Base-by-base conservation (phyloP, 2,797 vertebrate species). In the Sebastes oblongus region DNA sequence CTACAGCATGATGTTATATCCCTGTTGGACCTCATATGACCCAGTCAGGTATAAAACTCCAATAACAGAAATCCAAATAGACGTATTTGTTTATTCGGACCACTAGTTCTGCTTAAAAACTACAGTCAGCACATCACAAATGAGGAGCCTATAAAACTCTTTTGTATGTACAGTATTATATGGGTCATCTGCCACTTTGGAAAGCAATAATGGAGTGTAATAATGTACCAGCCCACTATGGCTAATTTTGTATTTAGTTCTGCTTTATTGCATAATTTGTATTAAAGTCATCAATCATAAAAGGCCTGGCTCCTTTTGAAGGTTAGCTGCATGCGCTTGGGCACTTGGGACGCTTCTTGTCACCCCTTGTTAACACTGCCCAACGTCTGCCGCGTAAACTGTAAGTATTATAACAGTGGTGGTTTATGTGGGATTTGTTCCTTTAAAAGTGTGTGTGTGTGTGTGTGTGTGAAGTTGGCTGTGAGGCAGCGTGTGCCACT, bases 201-300 rank as follows among this genome's bases (percentile, higher is more conserved):
- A 78, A 52, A 52, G 72, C 72, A 68, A 78, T 83, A 88, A 87
- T 92, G 80, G 88, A 90, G 85, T 84, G 64, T 78, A 81, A 86
- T 86, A 86, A 84, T 75, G 77, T 62, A 72, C 72, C 80, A 24
- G 24, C 66, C 20, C 58, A 83, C 82, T 75, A 66, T 4, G n/a
- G 73, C 80, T 85, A 68, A 89, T 85, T 91, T 70, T 69, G 70
- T 61, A 71, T 88, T 89, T 89, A 83, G 88, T 91, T 91, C 87
- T 89, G 91, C 88, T 90, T 91, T 88, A 86, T 75, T 83, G 87
- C 77, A 50, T 82, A 72, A 6, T 70, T 75, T 81, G 80, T 85
- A 92, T 93, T 90, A 89, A 91, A 93, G 81, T 83, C 89, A 93
- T 93, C 89, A 86, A 91, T 93, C 92, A 91, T 42, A 25, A 30